phyloP scores from a whole-genome alignment of 2,888 invertebrate species.

The Metalampra italica region DNA sequence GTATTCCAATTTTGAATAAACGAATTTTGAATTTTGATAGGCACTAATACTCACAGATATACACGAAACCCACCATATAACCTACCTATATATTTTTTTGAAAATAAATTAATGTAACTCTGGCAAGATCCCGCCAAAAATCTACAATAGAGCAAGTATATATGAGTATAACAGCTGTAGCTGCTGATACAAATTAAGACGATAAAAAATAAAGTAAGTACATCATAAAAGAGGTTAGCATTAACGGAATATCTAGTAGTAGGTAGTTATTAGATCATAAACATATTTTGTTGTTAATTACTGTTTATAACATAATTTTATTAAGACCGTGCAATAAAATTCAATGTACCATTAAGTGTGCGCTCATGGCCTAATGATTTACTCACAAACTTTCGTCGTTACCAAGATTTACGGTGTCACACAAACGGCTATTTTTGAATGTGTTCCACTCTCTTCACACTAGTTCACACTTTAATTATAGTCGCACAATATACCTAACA shows the following conservation, averaged over 20 bases:
- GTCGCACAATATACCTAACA: constrained; percentile 65
- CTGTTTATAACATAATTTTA: constrained; percentile 54
- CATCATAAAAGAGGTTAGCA: constrained; percentile 7
- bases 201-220: no score
- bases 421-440: constrained; percentile 64
- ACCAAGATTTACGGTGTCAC: constrained; percentile 69
- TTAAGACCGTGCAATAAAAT: constrained; percentile 59
- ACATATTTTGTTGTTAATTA: constrained; percentile 46
- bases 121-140: no score
- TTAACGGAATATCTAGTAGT: constrained; percentile 1
- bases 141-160: no score
- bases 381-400: constrained; percentile 62
- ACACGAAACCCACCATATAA: no score
- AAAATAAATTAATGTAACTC: no score
- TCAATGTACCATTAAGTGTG: constrained; percentile 59
- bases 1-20: no score
- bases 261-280: constrained; percentile 13
- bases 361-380: constrained; percentile 56
- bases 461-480: constrained; percentile 72
- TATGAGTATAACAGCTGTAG: no score
- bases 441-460: constrained; percentile 64
- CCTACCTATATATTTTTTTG: no score
- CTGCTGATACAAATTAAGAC: no score
- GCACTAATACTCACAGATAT: no score
- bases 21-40: no score